Conservation (phyloP, 2,113 vertebrate genomes). For the Nicator chloris region DNA sequence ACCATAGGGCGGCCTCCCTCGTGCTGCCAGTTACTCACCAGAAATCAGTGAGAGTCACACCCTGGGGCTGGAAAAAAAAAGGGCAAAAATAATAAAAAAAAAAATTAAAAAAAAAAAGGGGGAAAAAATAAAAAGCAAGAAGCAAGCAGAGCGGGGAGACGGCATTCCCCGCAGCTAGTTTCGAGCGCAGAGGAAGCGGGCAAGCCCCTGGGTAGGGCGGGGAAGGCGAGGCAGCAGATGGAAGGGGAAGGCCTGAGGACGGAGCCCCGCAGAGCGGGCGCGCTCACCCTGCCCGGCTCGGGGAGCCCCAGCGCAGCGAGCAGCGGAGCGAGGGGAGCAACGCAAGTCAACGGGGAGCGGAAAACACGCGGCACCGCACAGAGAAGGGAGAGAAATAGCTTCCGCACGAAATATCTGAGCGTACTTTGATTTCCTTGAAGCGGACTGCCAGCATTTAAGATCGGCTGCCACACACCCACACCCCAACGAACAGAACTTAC, state of each 20-base stretch:
- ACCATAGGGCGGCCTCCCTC: neutral
- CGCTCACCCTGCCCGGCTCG: neutral
- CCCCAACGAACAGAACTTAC: rapidly evolving
- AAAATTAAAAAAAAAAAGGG: rapidly evolving
- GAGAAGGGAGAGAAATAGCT: neutral
- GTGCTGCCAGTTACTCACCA: neutral
- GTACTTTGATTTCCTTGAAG: neutral
- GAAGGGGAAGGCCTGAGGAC: neutral
- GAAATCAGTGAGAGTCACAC: neutral
- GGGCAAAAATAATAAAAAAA: rapidly evolving
- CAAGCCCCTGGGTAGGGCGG: neutral
- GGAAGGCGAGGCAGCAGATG: neutral
- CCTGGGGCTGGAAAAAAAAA: rapidly evolving
- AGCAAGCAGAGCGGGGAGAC: neutral
- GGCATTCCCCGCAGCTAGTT: neutral
- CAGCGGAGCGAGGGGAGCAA: neutral
- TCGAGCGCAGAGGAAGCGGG: neutral
- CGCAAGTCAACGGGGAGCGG: neutral
- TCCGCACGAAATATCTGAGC: neutral
- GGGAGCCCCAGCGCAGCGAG: neutral
- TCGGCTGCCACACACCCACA: neutral
- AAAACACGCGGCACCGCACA: neutral
- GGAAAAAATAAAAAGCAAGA: neutral
- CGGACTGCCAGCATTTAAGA: rapidly evolving
- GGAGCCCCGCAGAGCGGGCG: neutral